Conservation (phyloP, 2,888 invertebrate genomes). For the Dryobota labecula region DNA sequence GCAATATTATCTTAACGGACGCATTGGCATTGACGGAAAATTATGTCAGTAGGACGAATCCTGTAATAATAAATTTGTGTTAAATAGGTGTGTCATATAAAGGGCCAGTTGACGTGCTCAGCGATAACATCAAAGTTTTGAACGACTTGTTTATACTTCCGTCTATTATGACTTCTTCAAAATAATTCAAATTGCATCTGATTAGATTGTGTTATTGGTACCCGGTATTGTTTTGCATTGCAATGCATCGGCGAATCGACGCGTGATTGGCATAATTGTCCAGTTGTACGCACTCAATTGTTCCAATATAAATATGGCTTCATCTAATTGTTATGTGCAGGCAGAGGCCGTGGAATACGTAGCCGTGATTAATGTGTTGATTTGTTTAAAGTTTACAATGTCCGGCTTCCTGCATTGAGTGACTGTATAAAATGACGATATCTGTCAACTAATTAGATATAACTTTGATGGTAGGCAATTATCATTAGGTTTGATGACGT, state of each 20-base stretch:
- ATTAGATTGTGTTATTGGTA: slow-evolving; percentile 52
- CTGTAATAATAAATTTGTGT: slow-evolving; percentile 23
- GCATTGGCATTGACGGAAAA: slow-evolving; percentile 51
- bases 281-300: slow-evolving; percentile 74
- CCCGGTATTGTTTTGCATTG: slow-evolving; percentile 69
- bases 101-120: slow-evolving; percentile 13
- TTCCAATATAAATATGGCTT: slow-evolving; percentile 74
- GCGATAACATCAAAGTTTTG: slow-evolving; percentile 29
- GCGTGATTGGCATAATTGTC: slow-evolving; percentile 80
- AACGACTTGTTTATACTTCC: slow-evolving; percentile 46
- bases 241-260: slow-evolving; percentile 72
- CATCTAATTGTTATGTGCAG: slow-evolving; percentile 73
- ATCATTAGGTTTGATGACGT: slow-evolving; percentile 15
- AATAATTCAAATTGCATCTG: slow-evolving; percentile 63
- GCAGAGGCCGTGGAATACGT: slow-evolving; percentile 40
- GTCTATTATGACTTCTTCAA: slow-evolving; percentile 49
- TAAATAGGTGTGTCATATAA: slow-evolving; percentile 35
- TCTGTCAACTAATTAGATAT: slow-evolving; percentile 12
- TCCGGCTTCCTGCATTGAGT: slow-evolving; percentile 52
- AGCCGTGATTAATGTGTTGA: slow-evolving; percentile 49
- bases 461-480: not conserved
- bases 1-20: slow-evolving; percentile 45
- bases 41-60: slow-evolving; percentile 56
- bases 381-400: slow-evolving; percentile 45
- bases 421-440: not conserved